These are phyloP conservation scores for Perizoma flavofasciatum DNA, from an alignment of 2,888 invertebrate species.

Conservation along the genomic window DNA sequence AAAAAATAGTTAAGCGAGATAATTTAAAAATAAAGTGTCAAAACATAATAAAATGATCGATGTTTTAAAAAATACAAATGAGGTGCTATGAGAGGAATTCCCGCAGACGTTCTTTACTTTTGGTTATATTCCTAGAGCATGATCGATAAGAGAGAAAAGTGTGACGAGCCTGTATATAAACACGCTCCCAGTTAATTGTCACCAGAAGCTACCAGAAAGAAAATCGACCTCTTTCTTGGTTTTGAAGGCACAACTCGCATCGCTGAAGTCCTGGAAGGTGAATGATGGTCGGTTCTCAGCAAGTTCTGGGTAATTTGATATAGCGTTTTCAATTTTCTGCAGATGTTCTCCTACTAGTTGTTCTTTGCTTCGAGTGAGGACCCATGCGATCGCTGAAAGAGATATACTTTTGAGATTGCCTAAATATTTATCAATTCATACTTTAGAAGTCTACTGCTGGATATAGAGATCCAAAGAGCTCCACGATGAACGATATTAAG, in stretches of 20 bases:
- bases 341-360: constrained; percentile 60
- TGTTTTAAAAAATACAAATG: too few relatives aligned
- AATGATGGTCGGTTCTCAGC: constrained; percentile 64
- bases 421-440: not conserved
- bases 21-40: too few relatives aligned
- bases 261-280: constrained; percentile 67
- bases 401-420: not conserved
- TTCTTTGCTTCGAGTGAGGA: constrained; percentile 65
- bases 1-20: too few relatives aligned
- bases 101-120: too few relatives aligned
- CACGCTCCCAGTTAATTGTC: constrained; percentile 21
- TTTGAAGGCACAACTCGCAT: constrained; percentile 58
- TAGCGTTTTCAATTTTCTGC: constrained; percentile 61
- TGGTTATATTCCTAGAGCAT: too few relatives aligned
- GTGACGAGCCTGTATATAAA: constrained; percentile 6
- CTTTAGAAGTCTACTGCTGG: too few relatives aligned
- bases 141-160: constrained; percentile 2
- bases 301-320: constrained; percentile 69
- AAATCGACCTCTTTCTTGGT: constrained; percentile 63
- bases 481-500: not conserved
- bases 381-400: constrained; percentile 71
- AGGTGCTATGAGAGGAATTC: too few relatives aligned
- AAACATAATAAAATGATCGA: too few relatives aligned
- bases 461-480: not conserved
- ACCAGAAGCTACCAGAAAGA: constrained; percentile 74